Base-by-base conservation (phyloP, 2,113 vertebrate species). In the Columba livia region DNA sequence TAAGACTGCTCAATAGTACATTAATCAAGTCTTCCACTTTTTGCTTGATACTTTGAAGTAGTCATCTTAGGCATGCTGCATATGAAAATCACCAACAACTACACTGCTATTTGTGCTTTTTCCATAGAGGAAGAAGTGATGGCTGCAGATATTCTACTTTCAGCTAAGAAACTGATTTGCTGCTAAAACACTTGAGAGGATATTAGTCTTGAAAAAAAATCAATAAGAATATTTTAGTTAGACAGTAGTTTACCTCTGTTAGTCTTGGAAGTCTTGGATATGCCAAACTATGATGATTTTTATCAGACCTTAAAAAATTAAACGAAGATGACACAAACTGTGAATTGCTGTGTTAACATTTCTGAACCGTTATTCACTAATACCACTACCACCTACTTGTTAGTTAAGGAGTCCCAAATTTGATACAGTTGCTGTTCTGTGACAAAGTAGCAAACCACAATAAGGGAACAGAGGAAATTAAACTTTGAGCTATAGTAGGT, bases 391-490 rank as follows among this genome's bases (percentile, higher is more conserved):
- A 42, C 58, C 78, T 75, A n/a, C 78, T 90, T 58, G 65, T 93
- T 92, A 96, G 75, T 94, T 93, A 79, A 66, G 24, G 48, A 58
- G 87, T 92, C 81, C 74, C 88, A 95, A 58, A 42, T 95, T 91
- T 91, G 85, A 93, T 95, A 66, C n/a, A 79, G 38, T 84, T 93
- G 51, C 44, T 83, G 24, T 53, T 97, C 70, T 81, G 47, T 94
- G 72, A 73, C 86, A 83, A 95, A 92, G 86, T 94, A 97, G 79
- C 79, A 94, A 97, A 81, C 80, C 62, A 50, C 95, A 96, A 83
- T 81, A 97, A 96, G 97, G 85, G 71, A 94, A 92, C 81, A 96
- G 91, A 97, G 89, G 78, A 93, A 96, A 95, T 96, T 56, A 85
- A 97, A 94, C 36, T 92, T 96, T 96, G 89, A 97, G 87, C 91